Percentiles rank a stretch among this genome's conserved stretches.
Evolutionary conservation across 2,797 vertebrate species (phyloP).

Genomic region (Prunella strophiata): DNA sequence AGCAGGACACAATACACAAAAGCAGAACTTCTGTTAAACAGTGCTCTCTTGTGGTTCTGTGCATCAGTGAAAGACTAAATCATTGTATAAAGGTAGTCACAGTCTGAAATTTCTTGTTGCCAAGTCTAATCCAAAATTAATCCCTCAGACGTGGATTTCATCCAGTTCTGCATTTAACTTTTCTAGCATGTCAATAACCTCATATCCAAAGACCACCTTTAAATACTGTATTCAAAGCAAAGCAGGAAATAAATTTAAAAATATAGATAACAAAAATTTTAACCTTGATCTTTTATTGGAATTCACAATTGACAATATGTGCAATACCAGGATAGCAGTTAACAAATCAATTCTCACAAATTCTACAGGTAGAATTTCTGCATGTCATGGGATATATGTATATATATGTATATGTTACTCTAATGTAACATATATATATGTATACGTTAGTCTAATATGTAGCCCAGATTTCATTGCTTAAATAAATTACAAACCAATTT

Average conservation of each 20-base stretch:
- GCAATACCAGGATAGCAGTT: background rate
- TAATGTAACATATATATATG: background rate
- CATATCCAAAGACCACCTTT: background rate
- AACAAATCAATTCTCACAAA: background rate
- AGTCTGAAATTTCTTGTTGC: background rate
- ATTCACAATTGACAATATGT: background rate
- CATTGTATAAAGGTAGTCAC: background rate
- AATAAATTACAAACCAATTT: background rate
- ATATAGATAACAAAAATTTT: background rate
- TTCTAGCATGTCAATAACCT: background rate
- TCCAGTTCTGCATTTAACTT: background rate
- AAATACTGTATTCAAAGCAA: conserved; percentile 7
- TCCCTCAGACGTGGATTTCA: background rate
- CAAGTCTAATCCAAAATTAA: background rate
- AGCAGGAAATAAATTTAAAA: background rate
- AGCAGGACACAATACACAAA: conserved; percentile 44
- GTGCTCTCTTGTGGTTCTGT: conserved; percentile 78
- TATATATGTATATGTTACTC: background rate
- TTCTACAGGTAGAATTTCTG: background rate
- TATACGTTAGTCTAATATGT: background rate
- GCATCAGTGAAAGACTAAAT: conserved; percentile 47
- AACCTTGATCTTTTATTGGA: background rate
- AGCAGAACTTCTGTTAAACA: conserved; percentile 74
- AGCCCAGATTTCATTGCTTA: background rate
- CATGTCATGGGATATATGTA: background rate